phyloP scores from a whole-genome alignment of 2,113 vertebrate genomes.

The Syngnathus scovelli region DNA sequence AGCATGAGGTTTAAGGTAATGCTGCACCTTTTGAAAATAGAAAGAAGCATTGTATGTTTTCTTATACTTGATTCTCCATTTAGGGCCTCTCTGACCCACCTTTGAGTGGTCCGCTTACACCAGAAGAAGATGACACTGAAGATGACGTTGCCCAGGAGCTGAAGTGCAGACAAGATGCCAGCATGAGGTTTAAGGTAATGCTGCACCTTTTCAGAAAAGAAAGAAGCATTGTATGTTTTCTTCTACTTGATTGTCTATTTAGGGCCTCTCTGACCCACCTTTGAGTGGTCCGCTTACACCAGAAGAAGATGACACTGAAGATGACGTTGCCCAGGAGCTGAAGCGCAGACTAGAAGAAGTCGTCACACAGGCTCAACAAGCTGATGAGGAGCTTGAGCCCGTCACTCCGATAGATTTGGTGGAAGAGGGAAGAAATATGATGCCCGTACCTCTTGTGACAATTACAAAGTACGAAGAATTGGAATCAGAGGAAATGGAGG shows the following conservation, averaged over 20 bases:
- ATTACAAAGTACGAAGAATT: conserved; percentile 62
- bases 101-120: background rate
- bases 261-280: too few relatives aligned
- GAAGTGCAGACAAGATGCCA: conserved; percentile 37
- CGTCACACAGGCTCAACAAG: conserved; percentile 23
- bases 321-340: conserved; percentile 26
- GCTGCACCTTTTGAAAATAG: too few relatives aligned
- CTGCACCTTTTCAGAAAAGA: background rate
- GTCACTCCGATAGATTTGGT: conserved; percentile 70
- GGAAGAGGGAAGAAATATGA: conserved; percentile 71
- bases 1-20: too few relatives aligned
- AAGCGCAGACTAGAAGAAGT: conserved; percentile 26
- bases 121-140: conserved; percentile 22
- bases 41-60: too few relatives aligned
- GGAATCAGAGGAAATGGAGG: conserved; percentile 65
- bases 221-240: background rate
- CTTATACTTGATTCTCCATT: too few relatives aligned
- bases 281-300: background rate
- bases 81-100: too few relatives aligned
- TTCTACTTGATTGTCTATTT: too few relatives aligned
- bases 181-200: conserved; percentile 63
- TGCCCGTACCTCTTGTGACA: conserved; percentile 54
- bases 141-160: conserved; percentile 27
- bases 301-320: conserved; percentile 24
- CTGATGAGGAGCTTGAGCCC: conserved; percentile 32